Evolutionary conservation across 2,113 vertebrate genomes (phyloP).

Genomic region (Apus apus): DNA sequence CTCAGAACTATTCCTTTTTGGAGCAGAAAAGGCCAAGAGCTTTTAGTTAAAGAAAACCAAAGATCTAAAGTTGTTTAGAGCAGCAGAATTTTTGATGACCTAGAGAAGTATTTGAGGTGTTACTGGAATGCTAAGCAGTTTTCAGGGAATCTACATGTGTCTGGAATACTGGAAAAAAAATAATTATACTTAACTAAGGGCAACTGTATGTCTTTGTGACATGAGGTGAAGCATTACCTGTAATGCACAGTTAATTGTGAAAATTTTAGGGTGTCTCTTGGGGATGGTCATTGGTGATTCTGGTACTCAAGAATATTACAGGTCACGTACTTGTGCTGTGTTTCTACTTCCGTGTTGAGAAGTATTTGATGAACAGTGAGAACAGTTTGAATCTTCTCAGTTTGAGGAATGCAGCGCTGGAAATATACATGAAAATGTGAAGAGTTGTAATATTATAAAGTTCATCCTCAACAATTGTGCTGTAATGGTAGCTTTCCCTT

Average conservation of each 20-base stretch:
- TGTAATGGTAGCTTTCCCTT: conserved; percentile 63
- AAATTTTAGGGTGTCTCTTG: not conserved
- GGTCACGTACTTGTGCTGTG: not conserved
- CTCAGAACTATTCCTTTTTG: not conserved
- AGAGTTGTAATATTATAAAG: not conserved
- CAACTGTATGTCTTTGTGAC: not conserved
- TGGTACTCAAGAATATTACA: not conserved
- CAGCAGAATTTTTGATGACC: not conserved
- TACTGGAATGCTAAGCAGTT: not conserved
- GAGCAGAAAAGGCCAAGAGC: not conserved
- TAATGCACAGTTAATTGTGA: not conserved
- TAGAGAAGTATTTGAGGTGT: not conserved
- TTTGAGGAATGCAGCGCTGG: not conserved
- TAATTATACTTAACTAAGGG: not conserved
- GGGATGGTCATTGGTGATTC: not conserved
- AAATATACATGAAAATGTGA: not conserved
- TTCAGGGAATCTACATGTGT: not conserved
- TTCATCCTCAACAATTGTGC: conserved; percentile 5
- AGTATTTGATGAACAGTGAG: not conserved
- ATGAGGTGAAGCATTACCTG: not conserved
- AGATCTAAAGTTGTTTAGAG: not conserved
- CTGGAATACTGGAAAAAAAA: not conserved
- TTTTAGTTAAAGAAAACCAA: not conserved
- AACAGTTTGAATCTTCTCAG: not conserved
- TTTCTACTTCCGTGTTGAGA: not conserved